These are phyloP conservation scores for Idris sp. DNA, from an alignment of 1,140 invertebrate species.

Conservation along the genomic window DNA sequence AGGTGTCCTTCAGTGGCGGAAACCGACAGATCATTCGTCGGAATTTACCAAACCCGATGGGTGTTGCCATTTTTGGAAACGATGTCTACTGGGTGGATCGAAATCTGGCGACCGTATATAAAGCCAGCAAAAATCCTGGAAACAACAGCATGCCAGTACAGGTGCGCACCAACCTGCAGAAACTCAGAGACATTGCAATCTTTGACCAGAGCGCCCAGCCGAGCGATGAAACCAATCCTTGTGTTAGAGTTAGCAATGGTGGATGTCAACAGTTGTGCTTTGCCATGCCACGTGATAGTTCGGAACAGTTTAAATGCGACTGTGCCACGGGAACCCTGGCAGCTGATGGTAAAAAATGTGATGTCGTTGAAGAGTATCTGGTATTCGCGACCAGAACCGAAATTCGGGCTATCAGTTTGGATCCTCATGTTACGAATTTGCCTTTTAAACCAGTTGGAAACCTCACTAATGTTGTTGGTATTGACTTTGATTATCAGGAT, in stretches of 20 bases:
- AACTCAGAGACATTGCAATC: constrained; percentile 92
- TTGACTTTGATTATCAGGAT: constrained; percentile 96
- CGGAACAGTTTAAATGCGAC: constrained; percentile 82
- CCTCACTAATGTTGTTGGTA: constrained; percentile 96
- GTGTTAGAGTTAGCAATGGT: constrained; percentile 84
- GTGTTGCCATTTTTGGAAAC: constrained; percentile 89
- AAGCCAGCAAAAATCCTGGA: constrained; percentile 87
- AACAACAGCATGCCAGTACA: constrained; percentile 83
- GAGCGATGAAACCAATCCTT: constrained; percentile 87
- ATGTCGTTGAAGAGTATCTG: constrained; percentile 90
- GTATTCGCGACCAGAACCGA: constrained; percentile 95
- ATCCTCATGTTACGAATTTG: constrained; percentile 87
- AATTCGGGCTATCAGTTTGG: constrained; percentile 89
- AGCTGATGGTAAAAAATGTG: constrained; percentile 84
- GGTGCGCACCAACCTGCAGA: constrained; percentile 89
- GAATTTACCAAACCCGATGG: constrained; percentile 96
- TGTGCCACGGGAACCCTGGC: constrained; percentile 91
- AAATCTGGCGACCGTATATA: constrained; percentile 93
- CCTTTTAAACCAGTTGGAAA: constrained; percentile 93
- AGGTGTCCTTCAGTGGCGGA: constrained; percentile 88
- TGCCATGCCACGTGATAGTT: constrained; percentile 85
- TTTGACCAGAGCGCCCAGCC: constrained; percentile 94
- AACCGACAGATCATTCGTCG: constrained; percentile 89
- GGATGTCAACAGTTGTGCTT: constrained; percentile 98
- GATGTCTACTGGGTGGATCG: constrained; percentile 98